Conservation (phyloP, 2,888 invertebrate genomes). For the Metopia argyrocephala region DNA sequence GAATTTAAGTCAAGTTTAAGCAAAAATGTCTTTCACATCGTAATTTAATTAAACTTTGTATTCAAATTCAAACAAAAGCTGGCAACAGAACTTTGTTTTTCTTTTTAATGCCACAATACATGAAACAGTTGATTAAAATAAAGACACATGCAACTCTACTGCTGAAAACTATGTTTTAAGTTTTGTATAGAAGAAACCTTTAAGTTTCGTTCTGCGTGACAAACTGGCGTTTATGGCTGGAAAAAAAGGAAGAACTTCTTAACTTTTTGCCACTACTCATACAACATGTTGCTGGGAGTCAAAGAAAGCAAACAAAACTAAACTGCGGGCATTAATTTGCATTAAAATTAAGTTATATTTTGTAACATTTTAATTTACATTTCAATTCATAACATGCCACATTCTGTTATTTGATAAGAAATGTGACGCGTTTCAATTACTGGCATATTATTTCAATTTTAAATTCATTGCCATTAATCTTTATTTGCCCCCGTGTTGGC, state of each 20-base stretch:
- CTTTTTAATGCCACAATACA: not conserved
- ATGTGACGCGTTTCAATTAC: constrained; percentile 30
- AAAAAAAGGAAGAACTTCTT: not conserved
- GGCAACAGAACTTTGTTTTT: not conserved
- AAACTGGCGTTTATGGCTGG: constrained; percentile 38
- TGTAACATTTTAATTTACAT: not conserved
- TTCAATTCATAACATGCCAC: not conserved
- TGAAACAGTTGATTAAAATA: constrained; percentile 14
- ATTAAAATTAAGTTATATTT: constrained; percentile 10
- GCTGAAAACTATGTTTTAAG: not conserved
- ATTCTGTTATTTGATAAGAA: not conserved
- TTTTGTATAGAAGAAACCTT: too few relatives aligned
- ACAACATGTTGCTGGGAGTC: constrained; percentile 25
- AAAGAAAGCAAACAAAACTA: not conserved
- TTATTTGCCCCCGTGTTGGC: not conserved
- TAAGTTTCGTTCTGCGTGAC: constrained; percentile 51
- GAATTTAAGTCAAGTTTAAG: too few relatives aligned
- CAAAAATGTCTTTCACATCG: not conserved
- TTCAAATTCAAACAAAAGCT: not conserved
- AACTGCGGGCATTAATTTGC: not conserved
- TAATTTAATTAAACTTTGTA: not conserved
- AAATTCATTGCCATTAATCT: constrained; percentile 48
- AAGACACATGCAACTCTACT: not conserved
- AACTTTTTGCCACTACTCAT: not conserved
- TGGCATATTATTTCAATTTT: constrained; percentile 42